phyloP scores from a whole-genome alignment of 1,140 invertebrate genomes.

The Colletes gigas region DNA sequence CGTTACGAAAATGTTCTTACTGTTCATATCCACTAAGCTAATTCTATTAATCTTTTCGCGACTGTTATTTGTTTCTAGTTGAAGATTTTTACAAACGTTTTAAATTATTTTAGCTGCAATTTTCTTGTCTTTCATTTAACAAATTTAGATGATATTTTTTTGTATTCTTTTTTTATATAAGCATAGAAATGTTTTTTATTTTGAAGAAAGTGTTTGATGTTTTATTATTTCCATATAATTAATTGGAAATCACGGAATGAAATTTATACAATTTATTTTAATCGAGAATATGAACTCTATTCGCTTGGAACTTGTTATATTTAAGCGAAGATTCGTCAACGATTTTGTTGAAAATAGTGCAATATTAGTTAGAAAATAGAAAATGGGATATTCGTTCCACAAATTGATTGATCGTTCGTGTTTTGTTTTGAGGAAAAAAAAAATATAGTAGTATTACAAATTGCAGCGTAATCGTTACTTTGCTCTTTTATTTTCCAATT shows the following conservation, averaged over 20 bases:
- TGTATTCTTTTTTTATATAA: neutral
- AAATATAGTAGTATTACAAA: no score
- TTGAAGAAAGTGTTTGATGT: neutral
- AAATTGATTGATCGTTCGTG: no score
- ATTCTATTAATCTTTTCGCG: constrained; percentile 25
- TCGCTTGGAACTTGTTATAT: neutral
- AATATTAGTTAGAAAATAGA: no score
- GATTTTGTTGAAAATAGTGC: neutral
- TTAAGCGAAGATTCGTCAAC: neutral
- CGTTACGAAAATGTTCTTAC: neutral
- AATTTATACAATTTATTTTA: neutral
- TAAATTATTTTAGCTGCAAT: neutral
- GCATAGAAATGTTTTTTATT: neutral
- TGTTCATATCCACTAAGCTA: neutral
- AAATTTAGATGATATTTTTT: no score
- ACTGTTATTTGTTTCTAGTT: neutral
- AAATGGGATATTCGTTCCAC: no score
- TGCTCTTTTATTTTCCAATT: no score
- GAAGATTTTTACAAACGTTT: neutral
- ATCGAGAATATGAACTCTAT: neutral
- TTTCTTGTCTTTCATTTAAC: no score
- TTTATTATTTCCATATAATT: neutral
- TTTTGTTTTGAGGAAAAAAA: no score
- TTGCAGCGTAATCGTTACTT: no score
- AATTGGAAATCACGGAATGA: no score